A percentile compares a stretch with the other conserved stretches of the same genome.
These are phyloP conservation scores for Nannoperca australis DNA, from an alignment of 2,797 vertebrate species.

Conservation along the genomic window DNA sequence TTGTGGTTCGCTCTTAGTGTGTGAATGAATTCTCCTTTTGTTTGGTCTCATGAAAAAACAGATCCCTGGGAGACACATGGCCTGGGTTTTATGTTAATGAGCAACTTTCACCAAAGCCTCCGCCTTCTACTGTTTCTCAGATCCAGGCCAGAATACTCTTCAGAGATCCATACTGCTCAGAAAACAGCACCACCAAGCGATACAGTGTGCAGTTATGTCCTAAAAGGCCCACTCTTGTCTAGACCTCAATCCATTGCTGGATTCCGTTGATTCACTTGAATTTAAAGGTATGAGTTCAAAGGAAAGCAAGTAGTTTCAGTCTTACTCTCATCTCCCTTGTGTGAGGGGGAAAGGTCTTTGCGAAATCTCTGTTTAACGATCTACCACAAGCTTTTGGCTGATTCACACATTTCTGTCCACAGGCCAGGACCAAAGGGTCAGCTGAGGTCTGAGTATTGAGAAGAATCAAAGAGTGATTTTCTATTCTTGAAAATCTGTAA, in stretches of 20 bases:
- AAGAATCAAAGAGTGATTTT: constrained; percentile 58
- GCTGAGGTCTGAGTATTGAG: constrained; percentile 41
- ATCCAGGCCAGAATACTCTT: constrained; percentile 53
- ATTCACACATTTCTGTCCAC: constrained; percentile 47
- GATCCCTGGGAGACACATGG: constrained; percentile 52
- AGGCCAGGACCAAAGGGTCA: constrained; percentile 52
- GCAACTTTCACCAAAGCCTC: constrained; percentile 60
- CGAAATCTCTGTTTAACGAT: constrained; percentile 78
- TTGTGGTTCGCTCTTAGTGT: constrained; percentile 49
- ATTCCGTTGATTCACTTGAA: constrained; percentile 61
- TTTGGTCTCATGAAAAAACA: constrained; percentile 64
- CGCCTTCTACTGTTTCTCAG: constrained; percentile 57
- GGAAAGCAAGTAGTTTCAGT: constrained; percentile 65
- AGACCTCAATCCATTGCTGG: constrained; percentile 47
- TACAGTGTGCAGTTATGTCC: constrained; percentile 28
- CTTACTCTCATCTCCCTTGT: constrained; percentile 54
- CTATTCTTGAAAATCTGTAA: constrained; percentile 51
- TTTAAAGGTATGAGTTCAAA: constrained; percentile 78
- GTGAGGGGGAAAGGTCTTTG: constrained; percentile 53
- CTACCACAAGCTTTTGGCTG: constrained; percentile 61
- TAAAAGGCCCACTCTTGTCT: constrained; percentile 48
- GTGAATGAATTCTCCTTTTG: constrained; percentile 62
- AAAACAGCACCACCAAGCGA: constrained; percentile 40
- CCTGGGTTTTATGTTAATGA: constrained; percentile 68
- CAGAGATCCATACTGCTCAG: constrained; percentile 39